Evolutionary conservation across 2,797 vertebrate species (phyloP).

Genomic region (Sternarchorhynchus goeldii): DNA sequence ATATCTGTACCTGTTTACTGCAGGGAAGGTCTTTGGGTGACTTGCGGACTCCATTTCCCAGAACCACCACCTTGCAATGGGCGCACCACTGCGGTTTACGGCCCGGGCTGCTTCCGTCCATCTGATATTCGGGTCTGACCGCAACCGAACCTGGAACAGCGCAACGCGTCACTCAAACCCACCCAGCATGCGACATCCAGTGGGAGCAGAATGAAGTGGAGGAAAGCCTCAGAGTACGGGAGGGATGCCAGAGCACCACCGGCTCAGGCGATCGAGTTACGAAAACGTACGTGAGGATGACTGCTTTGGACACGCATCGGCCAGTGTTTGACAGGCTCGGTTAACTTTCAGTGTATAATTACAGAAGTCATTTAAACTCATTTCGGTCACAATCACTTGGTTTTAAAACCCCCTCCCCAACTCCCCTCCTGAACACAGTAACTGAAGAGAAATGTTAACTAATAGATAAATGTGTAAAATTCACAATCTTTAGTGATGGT

Average conservation of each 20-base stretch:
- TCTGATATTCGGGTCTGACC: constrained; percentile 72
- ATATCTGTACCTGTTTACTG: constrained; percentile 76
- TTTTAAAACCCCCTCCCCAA: neutral
- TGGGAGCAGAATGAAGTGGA: neutral
- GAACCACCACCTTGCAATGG: constrained; percentile 87
- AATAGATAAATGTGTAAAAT: neutral
- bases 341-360: constrained; percentile 1
- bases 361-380: neutral
- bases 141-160: constrained; percentile 67
- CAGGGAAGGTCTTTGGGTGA: constrained; percentile 77
- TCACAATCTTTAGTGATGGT: neutral
- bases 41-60: constrained; percentile 86
- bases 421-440: too few species aligned
- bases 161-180: constrained; percentile 28
- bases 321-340: neutral
- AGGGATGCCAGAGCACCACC: neutral
- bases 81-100: constrained; percentile 83
- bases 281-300: neutral
- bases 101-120: constrained; percentile 56
- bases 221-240: neutral
- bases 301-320: neutral
- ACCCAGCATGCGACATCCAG: neutral
- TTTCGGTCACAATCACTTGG: neutral
- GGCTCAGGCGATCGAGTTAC: neutral
- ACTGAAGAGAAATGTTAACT: too few species aligned